phyloP scores from a whole-genome alignment of 35 echinoderm and acorn worm genomes.

The Chiridota heheva region DNA sequence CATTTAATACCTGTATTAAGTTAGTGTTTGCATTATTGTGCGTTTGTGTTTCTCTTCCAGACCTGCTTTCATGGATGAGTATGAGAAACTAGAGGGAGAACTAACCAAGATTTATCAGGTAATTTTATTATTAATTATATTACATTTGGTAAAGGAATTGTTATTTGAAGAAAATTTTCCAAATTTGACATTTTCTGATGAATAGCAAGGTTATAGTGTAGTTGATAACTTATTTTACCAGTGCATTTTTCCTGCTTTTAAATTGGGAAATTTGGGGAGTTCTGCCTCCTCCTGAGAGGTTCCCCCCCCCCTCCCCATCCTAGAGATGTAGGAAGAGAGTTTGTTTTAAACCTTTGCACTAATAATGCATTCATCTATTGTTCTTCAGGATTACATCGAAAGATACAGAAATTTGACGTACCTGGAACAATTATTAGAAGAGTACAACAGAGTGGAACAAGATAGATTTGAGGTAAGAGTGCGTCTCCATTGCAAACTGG shows the following conservation, averaged over 20 bases:
- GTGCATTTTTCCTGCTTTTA: too few relatives aligned
- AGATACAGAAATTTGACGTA: slow-evolving; percentile 84
- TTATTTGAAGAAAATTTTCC: not conserved
- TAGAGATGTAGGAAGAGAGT: too few relatives aligned
- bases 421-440: slow-evolving; percentile 88
- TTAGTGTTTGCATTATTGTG: not conserved
- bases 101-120: slow-evolving; percentile 88
- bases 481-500: not conserved
- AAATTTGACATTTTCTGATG: too few relatives aligned
- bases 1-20: too few relatives aligned
- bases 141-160: not conserved
- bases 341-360: too few relatives aligned
- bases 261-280: not conserved
- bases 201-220: too few relatives aligned
- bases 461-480: slow-evolving; percentile 91
- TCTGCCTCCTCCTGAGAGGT: not conserved
- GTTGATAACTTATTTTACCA: too few relatives aligned
- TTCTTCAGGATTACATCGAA: slow-evolving; percentile 76
- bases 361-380: not conserved
- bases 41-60: slow-evolving; percentile 24
- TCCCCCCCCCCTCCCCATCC: too few relatives aligned
- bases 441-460: slow-evolving; percentile 87
- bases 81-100: slow-evolving; percentile 86
- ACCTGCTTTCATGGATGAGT: slow-evolving; percentile 98
- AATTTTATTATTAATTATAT: not conserved